phyloP scores from a whole-genome alignment of 92 coral and sea anemone genomes.

The Epizoanthus rinbou region DNA sequence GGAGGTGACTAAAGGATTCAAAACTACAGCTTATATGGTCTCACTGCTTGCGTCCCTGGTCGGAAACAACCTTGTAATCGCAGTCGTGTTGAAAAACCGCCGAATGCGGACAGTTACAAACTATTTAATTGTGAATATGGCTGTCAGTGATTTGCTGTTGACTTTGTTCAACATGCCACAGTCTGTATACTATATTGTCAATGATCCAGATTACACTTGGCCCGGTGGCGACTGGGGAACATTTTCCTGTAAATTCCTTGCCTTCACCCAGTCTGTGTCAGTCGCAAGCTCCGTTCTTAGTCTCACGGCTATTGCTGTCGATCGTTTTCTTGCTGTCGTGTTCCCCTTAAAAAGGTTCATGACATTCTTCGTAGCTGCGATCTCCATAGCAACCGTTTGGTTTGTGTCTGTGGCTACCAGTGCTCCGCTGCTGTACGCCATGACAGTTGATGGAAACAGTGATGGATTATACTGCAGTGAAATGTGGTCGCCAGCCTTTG shows the following conservation, averaged over 20 bases:
- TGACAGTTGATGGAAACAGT: slow-evolving; percentile 48
- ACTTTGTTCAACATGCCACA: slow-evolving; percentile 28
- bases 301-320: slow-evolving; percentile 60
- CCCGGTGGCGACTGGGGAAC: slow-evolving; percentile 7
- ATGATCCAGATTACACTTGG: slow-evolving; percentile 3
- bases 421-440: slow-evolving; percentile 82
- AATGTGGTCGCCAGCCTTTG: slow-evolving; percentile 65
- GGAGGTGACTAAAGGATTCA: not conserved
- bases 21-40: slow-evolving; percentile 3
- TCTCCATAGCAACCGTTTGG: slow-evolving; percentile 69
- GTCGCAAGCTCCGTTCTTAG: slow-evolving; percentile 68
- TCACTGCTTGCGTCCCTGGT: slow-evolving; percentile 2
- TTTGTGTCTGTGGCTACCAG: slow-evolving; percentile 61
- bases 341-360: slow-evolving; percentile 62
- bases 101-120: slow-evolving; percentile 24
- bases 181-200: slow-evolving; percentile 8
- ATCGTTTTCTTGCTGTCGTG: slow-evolving; percentile 62
- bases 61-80: slow-evolving; percentile 31
- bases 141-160: slow-evolving; percentile 12
- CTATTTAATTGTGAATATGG: slow-evolving; percentile 29
- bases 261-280: slow-evolving; percentile 41
- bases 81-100: slow-evolving; percentile 27
- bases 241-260: slow-evolving; percentile 17
- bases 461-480: slow-evolving; percentile 47
- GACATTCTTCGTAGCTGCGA: slow-evolving; percentile 42